These are phyloP conservation scores for Spatula clypeata DNA, from an alignment of 2,797 vertebrate genomes.

Conservation along the genomic window DNA sequence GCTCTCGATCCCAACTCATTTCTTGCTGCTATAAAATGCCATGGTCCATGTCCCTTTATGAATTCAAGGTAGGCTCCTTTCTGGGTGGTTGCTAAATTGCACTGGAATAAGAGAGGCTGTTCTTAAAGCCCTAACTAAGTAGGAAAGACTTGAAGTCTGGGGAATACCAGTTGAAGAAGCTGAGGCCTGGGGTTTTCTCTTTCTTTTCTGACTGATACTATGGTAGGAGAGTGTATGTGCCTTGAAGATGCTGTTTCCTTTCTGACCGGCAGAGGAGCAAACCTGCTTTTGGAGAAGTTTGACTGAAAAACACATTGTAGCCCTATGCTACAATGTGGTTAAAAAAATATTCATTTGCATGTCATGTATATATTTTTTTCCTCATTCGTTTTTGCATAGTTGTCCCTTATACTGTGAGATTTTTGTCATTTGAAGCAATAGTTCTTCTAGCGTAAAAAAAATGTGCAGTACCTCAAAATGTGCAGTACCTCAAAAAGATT, in stretches of 20 bases:
- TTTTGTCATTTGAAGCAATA: constrained; percentile 4
- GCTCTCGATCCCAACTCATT: neutral
- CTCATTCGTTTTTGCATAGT: neutral
- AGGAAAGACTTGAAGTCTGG: neutral
- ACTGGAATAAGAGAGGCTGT: neutral
- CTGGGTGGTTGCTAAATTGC: neutral
- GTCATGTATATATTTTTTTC: neutral
- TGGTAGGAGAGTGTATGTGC: neutral
- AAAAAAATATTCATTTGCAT: constrained; percentile 23
- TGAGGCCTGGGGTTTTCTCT: neutral
- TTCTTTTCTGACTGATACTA: neutral
- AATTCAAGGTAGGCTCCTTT: neutral
- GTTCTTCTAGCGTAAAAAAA: constrained; percentile 12
- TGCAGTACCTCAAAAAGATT: neutral
- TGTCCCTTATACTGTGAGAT: neutral
- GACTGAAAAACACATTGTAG: constrained; percentile 10
- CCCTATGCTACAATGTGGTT: neutral
- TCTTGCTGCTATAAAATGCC: neutral
- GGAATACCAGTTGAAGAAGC: neutral
- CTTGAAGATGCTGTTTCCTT: neutral
- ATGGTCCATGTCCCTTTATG: neutral
- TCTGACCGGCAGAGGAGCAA: neutral
- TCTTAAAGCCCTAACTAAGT: neutral
- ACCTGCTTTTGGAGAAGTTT: neutral
- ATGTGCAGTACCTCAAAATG: neutral